A percentile compares a stretch with the other conserved stretches of the same genome.
Conservation (phyloP, 2,113 vertebrate genomes). For the Psophia crepitans region DNA sequence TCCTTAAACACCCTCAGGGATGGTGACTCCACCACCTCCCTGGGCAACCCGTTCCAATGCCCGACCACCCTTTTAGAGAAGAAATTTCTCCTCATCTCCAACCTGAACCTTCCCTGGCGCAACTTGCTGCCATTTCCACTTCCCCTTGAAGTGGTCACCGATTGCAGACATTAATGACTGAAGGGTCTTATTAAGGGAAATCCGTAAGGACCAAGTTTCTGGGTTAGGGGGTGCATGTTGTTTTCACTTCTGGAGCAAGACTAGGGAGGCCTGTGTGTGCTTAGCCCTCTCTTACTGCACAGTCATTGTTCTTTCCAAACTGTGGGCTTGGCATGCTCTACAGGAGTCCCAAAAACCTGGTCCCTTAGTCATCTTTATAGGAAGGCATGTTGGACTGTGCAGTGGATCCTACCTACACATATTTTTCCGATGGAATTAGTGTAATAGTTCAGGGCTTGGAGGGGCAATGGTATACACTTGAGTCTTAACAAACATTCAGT, state of each 20-base stretch:
- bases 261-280: background rate
- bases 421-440: background rate
- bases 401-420: background rate
- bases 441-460: background rate
- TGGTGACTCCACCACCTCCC: no score
- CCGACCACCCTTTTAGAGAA: no score
- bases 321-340: background rate
- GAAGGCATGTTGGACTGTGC: background rate
- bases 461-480: background rate
- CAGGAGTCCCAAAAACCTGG: background rate
- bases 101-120: no score
- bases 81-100: no score
- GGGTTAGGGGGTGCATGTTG: background rate
- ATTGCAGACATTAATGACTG: background rate
- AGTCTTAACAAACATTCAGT: background rate
- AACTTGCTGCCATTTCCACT: no score
- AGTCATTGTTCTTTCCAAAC: background rate
- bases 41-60: no score
- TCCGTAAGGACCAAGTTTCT: background rate
- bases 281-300: background rate
- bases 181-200: background rate
- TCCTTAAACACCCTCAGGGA: no score
- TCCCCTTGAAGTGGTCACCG: background rate
- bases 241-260: background rate
- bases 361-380: background rate